Percentiles rank a stretch among this genome's conserved stretches.
Conservation (phyloP, 2,113 vertebrate genomes). For the Gymnobelideus leadbeateri region DNA sequence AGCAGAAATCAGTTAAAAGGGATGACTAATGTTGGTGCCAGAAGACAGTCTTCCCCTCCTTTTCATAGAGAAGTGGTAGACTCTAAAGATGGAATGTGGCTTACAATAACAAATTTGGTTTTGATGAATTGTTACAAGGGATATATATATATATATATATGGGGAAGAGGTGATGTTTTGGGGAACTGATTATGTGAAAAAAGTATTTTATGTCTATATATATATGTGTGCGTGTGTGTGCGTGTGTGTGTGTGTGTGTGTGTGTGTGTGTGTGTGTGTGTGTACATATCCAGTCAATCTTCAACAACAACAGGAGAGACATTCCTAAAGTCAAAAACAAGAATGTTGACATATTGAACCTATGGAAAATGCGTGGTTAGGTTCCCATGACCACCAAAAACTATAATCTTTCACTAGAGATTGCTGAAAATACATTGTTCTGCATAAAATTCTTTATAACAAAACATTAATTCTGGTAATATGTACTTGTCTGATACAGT, state of each 20-base stretch:
- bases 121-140: too few relatives aligned
- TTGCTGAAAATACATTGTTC: neutral
- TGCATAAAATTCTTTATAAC: neutral
- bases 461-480: neutral
- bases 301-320: neutral
- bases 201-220: too few relatives aligned
- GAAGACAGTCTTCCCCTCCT: neutral
- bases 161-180: too few relatives aligned
- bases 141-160: too few relatives aligned
- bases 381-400: neutral
- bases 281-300: too few relatives aligned
- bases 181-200: too few relatives aligned
- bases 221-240: too few relatives aligned
- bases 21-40: neutral
- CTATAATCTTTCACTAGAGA: neutral
- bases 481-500: neutral
- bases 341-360: neutral
- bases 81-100: neutral
- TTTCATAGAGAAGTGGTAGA: neutral
- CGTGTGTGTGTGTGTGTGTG: too few relatives aligned
- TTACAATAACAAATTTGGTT: neutral
- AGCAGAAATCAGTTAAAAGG: neutral
- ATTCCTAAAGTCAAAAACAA: neutral
- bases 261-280: too few relatives aligned
- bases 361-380: neutral